Percentiles rank a stretch among this genome's conserved stretches.
Conservation (phyloP, 2,888 invertebrate genomes). For the Apamea monoglypha region DNA sequence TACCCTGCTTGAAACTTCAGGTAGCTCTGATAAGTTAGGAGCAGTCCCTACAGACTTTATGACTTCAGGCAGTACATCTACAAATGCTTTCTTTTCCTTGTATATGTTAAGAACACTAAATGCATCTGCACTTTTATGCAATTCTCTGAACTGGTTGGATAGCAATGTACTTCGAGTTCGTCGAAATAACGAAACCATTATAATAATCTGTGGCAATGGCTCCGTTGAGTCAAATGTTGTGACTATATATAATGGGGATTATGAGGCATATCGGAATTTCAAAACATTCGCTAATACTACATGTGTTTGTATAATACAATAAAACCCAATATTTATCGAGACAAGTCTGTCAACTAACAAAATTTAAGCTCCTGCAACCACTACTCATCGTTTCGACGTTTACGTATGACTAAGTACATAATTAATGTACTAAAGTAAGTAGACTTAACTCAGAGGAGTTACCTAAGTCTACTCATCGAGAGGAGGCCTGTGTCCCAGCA, state of each 20-base stretch:
- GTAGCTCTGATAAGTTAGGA: conserved; percentile 16
- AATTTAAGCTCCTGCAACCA: neutral
- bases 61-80: conserved; percentile 29
- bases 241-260: neutral
- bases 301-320: neutral
- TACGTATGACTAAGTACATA: too few relatives aligned
- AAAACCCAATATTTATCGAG: neutral
- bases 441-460: too few relatives aligned
- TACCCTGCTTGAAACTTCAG: conserved; percentile 25
- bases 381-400: too few relatives aligned
- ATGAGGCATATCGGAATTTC: neutral
- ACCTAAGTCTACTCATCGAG: too few relatives aligned
- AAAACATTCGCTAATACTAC: neutral
- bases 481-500: too few relatives aligned
- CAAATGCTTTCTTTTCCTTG: conserved; percentile 22
- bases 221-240: neutral
- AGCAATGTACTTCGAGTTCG: neutral
- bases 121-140: conserved; percentile 11
- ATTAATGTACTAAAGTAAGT: too few relatives aligned
- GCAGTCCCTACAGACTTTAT: conserved; percentile 7
- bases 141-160: neutral
- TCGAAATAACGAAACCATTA: neutral
- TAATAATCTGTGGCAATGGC: neutral
- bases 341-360: neutral
- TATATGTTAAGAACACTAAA: neutral